Evolutionary conservation across 37 sponge, comb jelly and placozoan genomes (phyloP).

Genomic region (Amphimedon queenslandica): DNA sequence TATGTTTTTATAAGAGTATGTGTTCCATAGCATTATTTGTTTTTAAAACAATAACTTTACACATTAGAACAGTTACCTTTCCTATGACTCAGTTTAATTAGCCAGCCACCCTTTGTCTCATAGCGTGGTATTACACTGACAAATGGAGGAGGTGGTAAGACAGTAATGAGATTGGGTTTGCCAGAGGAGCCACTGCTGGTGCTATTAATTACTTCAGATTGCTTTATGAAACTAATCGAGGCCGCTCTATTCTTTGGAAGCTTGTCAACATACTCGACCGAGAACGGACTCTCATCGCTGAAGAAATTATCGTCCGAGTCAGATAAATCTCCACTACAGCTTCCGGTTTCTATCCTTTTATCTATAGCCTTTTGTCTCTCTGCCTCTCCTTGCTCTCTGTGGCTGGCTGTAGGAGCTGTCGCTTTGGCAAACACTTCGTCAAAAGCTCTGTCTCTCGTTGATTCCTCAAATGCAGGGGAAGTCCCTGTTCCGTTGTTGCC

Average conservation of each 20-base stretch:
- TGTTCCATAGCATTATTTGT: too few species aligned
- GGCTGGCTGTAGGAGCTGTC: background rate
- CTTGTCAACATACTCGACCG: background rate
- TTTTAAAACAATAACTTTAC: too few species aligned
- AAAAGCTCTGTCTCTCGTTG: background rate
- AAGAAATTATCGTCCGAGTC: background rate
- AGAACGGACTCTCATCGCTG: background rate
- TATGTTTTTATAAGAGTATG: too few species aligned
- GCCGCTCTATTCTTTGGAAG: background rate
- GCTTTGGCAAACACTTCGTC: background rate
- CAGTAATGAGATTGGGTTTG: background rate
- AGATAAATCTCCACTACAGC: background rate
- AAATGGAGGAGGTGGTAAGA: slow-evolving; percentile 40
- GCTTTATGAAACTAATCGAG: background rate
- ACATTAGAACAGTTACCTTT: slow-evolving; percentile 45
- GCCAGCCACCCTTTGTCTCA: slow-evolving; percentile 52
- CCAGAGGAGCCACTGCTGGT: background rate
- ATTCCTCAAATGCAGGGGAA: background rate
- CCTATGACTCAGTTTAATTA: slow-evolving; percentile 56
- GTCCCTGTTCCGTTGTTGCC: background rate
- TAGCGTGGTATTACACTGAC: slow-evolving; percentile 29
- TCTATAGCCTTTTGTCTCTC: background rate
- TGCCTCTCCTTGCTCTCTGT: background rate
- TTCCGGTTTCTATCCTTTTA: background rate
- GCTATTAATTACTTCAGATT: background rate